Evolutionary conservation across 2,113 vertebrate species (phyloP).

Genomic region (Myotis brandtii): DNA sequence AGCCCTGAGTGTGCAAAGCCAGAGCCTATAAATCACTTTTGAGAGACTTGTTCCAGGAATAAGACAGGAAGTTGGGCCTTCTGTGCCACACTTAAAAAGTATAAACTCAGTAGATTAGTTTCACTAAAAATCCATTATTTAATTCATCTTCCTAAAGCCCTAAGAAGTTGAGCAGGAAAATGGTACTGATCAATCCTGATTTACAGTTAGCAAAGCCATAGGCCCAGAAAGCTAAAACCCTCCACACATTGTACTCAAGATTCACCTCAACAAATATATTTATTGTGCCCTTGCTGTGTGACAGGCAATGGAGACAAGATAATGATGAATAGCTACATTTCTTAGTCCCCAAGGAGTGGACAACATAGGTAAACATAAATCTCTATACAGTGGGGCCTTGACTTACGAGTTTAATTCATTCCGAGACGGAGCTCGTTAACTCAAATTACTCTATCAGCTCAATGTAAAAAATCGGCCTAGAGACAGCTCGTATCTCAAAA

Average conservation of each 20-base stretch:
- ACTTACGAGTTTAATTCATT: too few species aligned
- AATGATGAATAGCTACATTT: constrained; percentile 15
- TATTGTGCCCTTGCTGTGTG: neutral
- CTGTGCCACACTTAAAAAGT: constrained; percentile 36
- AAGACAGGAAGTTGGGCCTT: constrained; percentile 14
- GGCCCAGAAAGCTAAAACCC: constrained; percentile 44
- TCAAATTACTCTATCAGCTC: too few species aligned
- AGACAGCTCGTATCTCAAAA: too few species aligned
- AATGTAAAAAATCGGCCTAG: too few species aligned
- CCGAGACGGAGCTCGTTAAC: too few species aligned
- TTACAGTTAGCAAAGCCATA: constrained; percentile 43
- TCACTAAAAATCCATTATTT: constrained; percentile 60
- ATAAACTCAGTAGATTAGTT: constrained; percentile 31
- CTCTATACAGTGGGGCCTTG: neutral
- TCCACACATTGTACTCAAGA: constrained; percentile 14
- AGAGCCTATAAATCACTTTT: constrained; percentile 16
- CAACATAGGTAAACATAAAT: constrained; percentile 28
- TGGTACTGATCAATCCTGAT: constrained; percentile 20
- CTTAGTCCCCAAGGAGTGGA: constrained; percentile 24
- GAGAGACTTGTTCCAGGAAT: constrained; percentile 31
- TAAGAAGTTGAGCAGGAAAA: constrained; percentile 35
- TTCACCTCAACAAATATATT: constrained; percentile 54
- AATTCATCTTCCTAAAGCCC: constrained; percentile 9
- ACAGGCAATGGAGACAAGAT: constrained; percentile 16
- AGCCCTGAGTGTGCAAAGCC: neutral